Conservation (phyloP, 2,888 invertebrate species). For the Parnassius glacialis region DNA sequence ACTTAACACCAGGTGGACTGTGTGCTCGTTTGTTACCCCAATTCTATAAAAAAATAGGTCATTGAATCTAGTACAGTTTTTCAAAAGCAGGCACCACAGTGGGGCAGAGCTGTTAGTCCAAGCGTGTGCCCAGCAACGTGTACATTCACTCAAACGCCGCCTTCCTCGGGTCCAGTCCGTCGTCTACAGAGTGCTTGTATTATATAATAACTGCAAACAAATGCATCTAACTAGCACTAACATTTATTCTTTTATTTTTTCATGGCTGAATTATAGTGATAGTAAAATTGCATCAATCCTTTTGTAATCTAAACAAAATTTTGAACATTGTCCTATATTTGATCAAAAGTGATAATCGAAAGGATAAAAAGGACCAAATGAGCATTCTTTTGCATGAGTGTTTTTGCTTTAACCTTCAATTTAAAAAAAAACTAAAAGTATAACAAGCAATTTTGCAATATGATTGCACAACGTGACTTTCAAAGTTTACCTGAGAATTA, state of each 20-base stretch:
- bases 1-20: too few species aligned
- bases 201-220: too few species aligned
- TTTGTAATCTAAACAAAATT: too few species aligned
- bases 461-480: conserved; percentile 21
- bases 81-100: conserved; percentile 84
- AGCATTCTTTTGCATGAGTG: conserved; percentile 2
- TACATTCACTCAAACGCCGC: conserved; percentile 99
- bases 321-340: too few species aligned
- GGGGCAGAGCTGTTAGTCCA: conserved; percentile 96
- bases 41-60: too few species aligned
- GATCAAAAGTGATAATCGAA: too few species aligned
- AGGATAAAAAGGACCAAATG: neutral
- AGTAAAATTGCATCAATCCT: too few species aligned
- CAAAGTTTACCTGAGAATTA: conserved; percentile 17
- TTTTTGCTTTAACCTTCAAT: conserved; percentile 9
- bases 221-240: too few species aligned
- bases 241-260: too few species aligned
- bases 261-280: too few species aligned
- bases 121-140: conserved; percentile 96
- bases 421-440: conserved; percentile 11
- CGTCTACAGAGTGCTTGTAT: conserved; percentile 95
- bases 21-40: too few species aligned
- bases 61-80: too few species aligned
- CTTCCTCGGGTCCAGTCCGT: conserved; percentile 98
- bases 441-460: conserved; percentile 18